These are phyloP conservation scores for Ameiurus melas DNA, from an alignment of 2,113 vertebrate genomes.

Conservation along the genomic window DNA sequence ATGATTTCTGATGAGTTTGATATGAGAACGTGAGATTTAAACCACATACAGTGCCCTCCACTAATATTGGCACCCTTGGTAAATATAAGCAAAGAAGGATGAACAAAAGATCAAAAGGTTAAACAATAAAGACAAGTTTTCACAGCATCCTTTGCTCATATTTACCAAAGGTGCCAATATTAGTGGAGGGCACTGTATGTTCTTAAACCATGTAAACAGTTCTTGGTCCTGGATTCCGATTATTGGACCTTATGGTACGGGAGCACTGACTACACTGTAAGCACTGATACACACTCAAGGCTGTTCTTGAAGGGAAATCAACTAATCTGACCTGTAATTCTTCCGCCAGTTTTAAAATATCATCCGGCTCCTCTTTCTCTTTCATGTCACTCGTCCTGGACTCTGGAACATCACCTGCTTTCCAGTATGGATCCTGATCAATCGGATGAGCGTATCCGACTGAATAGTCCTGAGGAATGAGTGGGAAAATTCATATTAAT, in stretches of 20 bases:
- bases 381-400: no score
- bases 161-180: no score
- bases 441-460: slow-evolving; percentile 63
- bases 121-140: no score
- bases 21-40: background rate
- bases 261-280: background rate
- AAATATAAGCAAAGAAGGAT: no score
- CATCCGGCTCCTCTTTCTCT: slow-evolving; percentile 71
- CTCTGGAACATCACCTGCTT: no score
- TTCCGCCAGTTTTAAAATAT: slow-evolving; percentile 76
- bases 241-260: background rate
- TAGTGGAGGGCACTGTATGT: background rate
- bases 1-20: background rate
- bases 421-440: no score
- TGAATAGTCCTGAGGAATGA: slow-evolving; percentile 68
- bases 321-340: slow-evolving; percentile 64
- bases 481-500: slow-evolving; percentile 50
- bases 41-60: no score
- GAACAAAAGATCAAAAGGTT: no score
- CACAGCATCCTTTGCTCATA: no score
- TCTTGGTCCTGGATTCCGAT: background rate
- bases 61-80: no score
- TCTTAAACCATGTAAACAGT: background rate
- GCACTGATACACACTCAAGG: background rate
- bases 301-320: background rate